Evolutionary conservation across 2,888 invertebrate genomes (phyloP).

Genomic region (Calameuta idolon): DNA sequence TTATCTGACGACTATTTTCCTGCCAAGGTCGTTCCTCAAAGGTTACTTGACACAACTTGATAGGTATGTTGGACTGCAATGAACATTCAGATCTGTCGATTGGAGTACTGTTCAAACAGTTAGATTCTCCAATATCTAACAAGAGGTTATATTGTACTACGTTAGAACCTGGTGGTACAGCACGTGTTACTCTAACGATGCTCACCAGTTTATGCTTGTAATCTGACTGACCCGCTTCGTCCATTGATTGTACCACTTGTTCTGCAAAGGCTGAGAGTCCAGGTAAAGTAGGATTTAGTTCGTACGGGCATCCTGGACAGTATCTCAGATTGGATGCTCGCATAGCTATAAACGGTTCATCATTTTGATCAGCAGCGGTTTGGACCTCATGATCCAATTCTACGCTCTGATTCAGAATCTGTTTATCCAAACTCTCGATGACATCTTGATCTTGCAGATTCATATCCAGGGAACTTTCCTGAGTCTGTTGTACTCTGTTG

Average conservation of each 20-base stretch:
- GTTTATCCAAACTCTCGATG: constrained; percentile 45
- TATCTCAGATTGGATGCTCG: constrained; percentile 49
- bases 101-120: constrained; percentile 49
- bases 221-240: constrained; percentile 48
- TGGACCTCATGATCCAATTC: constrained; percentile 56
- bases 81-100: constrained; percentile 52
- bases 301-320: constrained; percentile 62
- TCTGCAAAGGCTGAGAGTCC: constrained; percentile 53
- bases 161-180: constrained; percentile 53
- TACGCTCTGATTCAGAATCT: constrained; percentile 40
- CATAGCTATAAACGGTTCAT: constrained; percentile 57
- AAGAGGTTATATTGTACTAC: constrained; percentile 56
- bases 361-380: constrained; percentile 48
- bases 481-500: constrained; percentile 26
- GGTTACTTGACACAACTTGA: constrained; percentile 50
- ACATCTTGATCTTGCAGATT: constrained; percentile 39
- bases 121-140: constrained; percentile 56
- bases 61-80: constrained; percentile 44
- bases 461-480: constrained; percentile 29
- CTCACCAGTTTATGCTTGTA: constrained; percentile 56
- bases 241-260: constrained; percentile 51
- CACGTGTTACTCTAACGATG: constrained; percentile 52
- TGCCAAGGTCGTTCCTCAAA: constrained; percentile 59
- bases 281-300: constrained; percentile 58
- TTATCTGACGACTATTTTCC: constrained; percentile 47